phyloP scores from a whole-genome alignment of 2,888 invertebrate species.

The Boloria selene region DNA sequence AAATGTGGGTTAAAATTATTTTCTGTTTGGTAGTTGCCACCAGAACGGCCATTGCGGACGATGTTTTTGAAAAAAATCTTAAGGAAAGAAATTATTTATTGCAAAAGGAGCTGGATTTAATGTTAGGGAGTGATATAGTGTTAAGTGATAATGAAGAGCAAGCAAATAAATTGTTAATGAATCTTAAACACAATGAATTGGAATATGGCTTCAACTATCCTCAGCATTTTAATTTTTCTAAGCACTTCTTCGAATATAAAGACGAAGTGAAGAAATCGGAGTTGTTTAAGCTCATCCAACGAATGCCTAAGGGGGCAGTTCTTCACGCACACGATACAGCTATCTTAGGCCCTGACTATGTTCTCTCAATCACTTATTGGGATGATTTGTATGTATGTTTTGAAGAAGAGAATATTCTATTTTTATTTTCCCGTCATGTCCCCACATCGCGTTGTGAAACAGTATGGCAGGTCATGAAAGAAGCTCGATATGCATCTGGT shows the following conservation, averaged over 20 bases:
- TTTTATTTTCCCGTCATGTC: conserved; percentile 57
- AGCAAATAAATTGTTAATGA: conserved; percentile 83
- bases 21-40: conserved; percentile 26
- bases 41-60: conserved; percentile 26
- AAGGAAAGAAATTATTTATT: conserved; percentile 71
- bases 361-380: conserved; percentile 84
- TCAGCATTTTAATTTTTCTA: conserved; percentile 82
- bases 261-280: conserved; percentile 81
- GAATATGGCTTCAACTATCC: conserved; percentile 72
- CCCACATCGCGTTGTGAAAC: conserved; percentile 53
- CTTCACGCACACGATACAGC: conserved; percentile 87
- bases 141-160: conserved; percentile 76
- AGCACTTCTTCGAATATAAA: conserved; percentile 86
- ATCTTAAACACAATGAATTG: conserved; percentile 76
- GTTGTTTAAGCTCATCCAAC: conserved; percentile 84
- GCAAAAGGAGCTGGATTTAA: conserved; percentile 68
- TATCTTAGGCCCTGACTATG: conserved; percentile 82
- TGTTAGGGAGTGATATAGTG: conserved; percentile 78
- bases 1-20: conserved; percentile 51
- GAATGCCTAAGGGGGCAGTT: conserved; percentile 89
- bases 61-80: conserved; percentile 45
- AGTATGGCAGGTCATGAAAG: conserved; percentile 77
- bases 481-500: conserved; percentile 70
- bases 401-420: conserved; percentile 49
- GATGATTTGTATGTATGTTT: conserved; percentile 83